Evolutionary conservation across 2,888 invertebrate genomes (phyloP).

Genomic region (Tyria jacobaeae): DNA sequence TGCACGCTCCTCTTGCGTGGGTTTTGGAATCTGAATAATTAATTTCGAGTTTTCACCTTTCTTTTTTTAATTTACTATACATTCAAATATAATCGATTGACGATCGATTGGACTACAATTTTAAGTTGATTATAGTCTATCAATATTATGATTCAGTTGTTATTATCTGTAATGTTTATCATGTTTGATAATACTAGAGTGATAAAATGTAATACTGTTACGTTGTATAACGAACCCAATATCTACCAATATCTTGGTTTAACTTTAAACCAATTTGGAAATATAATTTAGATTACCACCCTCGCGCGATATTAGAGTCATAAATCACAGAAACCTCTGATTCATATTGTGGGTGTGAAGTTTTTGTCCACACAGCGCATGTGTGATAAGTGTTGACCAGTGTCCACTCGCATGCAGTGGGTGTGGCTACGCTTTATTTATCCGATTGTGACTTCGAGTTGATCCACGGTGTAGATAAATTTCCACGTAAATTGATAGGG

Average conservation of each 20-base stretch:
- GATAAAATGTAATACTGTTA: slow-evolving; percentile 1
- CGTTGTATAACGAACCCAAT: neutral
- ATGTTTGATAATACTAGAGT: neutral
- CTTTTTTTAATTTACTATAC: slow-evolving; percentile 17
- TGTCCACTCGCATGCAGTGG: slow-evolving; percentile 79
- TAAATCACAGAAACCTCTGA: slow-evolving; percentile 43
- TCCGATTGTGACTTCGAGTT: slow-evolving; percentile 52
- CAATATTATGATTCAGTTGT: slow-evolving; percentile 4
- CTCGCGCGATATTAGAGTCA: slow-evolving; percentile 30
- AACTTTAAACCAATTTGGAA: slow-evolving; percentile 22
- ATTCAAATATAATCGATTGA: neutral
- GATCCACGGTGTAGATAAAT: slow-evolving; percentile 56
- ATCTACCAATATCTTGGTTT: slow-evolving; percentile 8
- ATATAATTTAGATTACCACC: slow-evolving; percentile 24
- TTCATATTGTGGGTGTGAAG: slow-evolving; percentile 67
- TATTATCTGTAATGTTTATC: slow-evolving; percentile 4
- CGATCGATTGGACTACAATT: neutral
- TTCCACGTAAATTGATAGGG: slow-evolving; percentile 69
- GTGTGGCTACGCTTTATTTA: slow-evolving; percentile 66
- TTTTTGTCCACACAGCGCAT: slow-evolving; percentile 73
- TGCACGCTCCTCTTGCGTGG: slow-evolving; percentile 49
- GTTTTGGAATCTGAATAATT: slow-evolving; percentile 42
- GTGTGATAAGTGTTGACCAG: slow-evolving; percentile 81
- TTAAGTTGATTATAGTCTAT: neutral
- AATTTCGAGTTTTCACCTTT: slow-evolving; percentile 27